Evolutionary conservation across 2,888 invertebrate genomes (phyloP).

Genomic region (Leptura quadrifasciata): DNA sequence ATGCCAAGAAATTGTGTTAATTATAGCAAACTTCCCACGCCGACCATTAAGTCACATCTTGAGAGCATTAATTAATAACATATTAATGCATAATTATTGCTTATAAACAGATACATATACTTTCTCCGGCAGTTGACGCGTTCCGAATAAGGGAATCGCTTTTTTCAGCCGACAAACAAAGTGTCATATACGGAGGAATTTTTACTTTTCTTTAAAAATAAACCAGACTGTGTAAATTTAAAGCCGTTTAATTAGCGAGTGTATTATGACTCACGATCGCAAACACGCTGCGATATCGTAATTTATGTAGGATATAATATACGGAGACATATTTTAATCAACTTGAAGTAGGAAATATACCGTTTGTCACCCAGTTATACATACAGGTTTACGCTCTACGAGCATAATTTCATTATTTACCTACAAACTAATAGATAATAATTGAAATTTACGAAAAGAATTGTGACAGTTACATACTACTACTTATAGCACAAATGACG

Average conservation of each 20-base stretch:
- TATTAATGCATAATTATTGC: constrained; percentile 1
- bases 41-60: constrained; percentile 27
- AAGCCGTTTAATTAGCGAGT: background rate
- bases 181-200: constrained; percentile 2
- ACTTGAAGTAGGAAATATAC: background rate
- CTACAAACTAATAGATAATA: background rate
- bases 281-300: constrained; percentile 1
- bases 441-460: too few species aligned
- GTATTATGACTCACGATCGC: constrained; percentile 5
- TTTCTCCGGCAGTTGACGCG: constrained; percentile 20
- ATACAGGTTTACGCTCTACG: background rate
- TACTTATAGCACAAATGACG: too few species aligned
- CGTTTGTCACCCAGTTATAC: background rate
- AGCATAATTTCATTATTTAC: background rate
- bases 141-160: constrained; percentile 16
- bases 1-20: constrained; percentile 25
- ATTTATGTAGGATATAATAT: constrained; percentile 7
- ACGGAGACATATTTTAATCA: background rate
- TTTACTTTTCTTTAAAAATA: constrained; percentile 2
- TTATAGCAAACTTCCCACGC: constrained; percentile 30
- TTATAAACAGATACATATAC: background rate
- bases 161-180: constrained; percentile 26
- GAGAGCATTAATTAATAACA: constrained; percentile 9
- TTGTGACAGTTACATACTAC: too few species aligned
- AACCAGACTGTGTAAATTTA: constrained; percentile 4